Base-by-base conservation (phyloP, 2,113 vertebrate genomes). In the Tyto alba region DNA sequence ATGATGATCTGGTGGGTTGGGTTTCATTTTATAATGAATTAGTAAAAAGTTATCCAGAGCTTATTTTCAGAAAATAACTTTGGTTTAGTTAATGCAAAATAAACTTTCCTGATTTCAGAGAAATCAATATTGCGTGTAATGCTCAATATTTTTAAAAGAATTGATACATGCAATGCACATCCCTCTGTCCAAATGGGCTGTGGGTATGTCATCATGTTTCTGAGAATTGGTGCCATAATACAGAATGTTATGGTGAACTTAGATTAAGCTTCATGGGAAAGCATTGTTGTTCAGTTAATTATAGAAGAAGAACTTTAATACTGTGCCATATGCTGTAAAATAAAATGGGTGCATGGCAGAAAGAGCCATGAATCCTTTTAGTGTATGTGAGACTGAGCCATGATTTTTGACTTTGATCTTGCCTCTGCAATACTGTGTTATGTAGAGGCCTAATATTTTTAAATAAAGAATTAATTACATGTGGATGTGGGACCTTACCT, bases 331-430 rank as follows among this genome's bases (percentile, higher is more conserved):
- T 80, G 69, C 73, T 95, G 60, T 86, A 84, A 88, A 95, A 71
- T 90, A 63, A 91, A 95, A 86, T 81, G 64, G 5, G 15, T 89
- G 72, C 48, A 16, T 84, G 84, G 88, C 53, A 89, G 68, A 91
- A 81, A 78, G 75, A 88, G 48, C 47, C 36, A 67, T 72, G 62
- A 92, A 60, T 83, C 69, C 66, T 85, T 76, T 87, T 36, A 59
- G 26, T 50, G n/a, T 64, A 18, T 56, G 32, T 32, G 62, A 94
- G 66, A 32, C 74, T 88, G 67, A 92, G 71, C 63, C 53, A 4
- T 91, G 48, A 66, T 87, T 90, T 96, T 66, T 96, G 80, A 67
- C 84, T 89, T 95, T 90, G 38, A 57, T 67, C 48, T 69, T 90
- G 75, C 67, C n/a, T 91, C 55, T 93, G 47, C 76, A 85, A 34